These are phyloP conservation scores for Alces alces DNA, from an alignment of 2,113 vertebrate species.

Conservation along the genomic window DNA sequence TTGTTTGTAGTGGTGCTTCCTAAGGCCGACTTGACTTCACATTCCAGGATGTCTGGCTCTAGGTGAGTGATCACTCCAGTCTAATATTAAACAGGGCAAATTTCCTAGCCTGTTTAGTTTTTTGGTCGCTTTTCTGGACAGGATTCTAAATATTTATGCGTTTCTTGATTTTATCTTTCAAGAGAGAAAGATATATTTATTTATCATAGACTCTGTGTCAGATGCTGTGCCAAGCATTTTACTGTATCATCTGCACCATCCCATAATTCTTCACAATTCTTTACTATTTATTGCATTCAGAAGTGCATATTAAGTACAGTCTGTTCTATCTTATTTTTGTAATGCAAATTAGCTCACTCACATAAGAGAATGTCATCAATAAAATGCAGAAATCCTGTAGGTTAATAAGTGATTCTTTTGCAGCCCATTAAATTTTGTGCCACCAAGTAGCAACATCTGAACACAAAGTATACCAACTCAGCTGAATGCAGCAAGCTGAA, in stretches of 20 bases:
- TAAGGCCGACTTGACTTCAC: rapidly evolving
- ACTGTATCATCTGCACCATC: background rate
- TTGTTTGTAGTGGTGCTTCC: background rate
- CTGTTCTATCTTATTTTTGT: background rate
- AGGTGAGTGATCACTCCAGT: background rate
- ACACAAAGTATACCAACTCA: background rate
- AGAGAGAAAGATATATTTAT: background rate
- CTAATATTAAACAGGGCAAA: background rate
- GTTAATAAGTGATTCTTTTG: background rate
- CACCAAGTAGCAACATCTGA: background rate
- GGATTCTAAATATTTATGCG: background rate
- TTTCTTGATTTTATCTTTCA: conserved; percentile 10
- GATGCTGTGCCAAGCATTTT: background rate
- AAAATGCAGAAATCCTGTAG: background rate
- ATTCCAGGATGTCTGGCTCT: background rate
- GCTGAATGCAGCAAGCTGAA: background rate
- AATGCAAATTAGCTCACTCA: background rate
- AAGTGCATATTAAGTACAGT: background rate
- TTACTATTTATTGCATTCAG: background rate
- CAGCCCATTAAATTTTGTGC: background rate
- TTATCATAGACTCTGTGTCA: background rate
- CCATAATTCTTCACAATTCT: background rate
- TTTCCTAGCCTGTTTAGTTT: background rate
- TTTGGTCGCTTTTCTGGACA: background rate
- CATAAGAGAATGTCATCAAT: background rate